A percentile compares a stretch with the other conserved stretches of the same genome.
Conservation (phyloP, 2,888 invertebrate species). For the Acleris holmiana region DNA sequence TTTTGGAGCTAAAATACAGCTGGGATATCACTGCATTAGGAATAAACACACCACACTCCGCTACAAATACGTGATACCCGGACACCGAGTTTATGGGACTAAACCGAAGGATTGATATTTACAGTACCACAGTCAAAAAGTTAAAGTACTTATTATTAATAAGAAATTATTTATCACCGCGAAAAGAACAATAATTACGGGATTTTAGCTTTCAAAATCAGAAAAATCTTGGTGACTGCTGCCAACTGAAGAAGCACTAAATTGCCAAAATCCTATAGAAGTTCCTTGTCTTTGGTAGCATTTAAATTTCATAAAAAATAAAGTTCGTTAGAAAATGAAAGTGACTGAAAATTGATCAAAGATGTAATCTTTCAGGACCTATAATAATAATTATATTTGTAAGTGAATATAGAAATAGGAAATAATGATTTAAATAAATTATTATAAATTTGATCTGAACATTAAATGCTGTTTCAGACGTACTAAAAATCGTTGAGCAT, state of each 20-base stretch:
- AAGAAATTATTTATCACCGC: conserved; percentile 37
- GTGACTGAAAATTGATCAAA: neutral
- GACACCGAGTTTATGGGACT: conserved; percentile 50
- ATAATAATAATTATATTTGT: neutral
- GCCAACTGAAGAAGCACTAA: conserved; percentile 75
- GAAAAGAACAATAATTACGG: conserved; percentile 42
- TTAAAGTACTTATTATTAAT: conserved; percentile 37
- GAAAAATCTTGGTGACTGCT: conserved; percentile 71
- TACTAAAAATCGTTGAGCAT: too few species aligned
- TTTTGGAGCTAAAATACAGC: conserved; percentile 73
- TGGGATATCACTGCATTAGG: conserved; percentile 74
- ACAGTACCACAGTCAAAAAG: conserved; percentile 40
- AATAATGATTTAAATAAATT: too few species aligned
- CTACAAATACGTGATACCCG: conserved; percentile 65
- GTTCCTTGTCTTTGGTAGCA: conserved; percentile 61
- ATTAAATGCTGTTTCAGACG: too few species aligned
- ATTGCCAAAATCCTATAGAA: conserved; percentile 72
- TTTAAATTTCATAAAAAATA: conserved; percentile 63
- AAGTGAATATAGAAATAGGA: neutral
- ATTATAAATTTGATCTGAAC: too few species aligned
- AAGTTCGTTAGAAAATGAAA: conserved; percentile 31
- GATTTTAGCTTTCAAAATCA: conserved; percentile 64
- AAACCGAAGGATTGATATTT: conserved; percentile 42
- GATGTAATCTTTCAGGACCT: neutral
- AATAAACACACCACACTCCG: conserved; percentile 71